A percentile compares a stretch with the other conserved stretches of the same genome.
These are phyloP conservation scores for Eulemur macaco DNA, from an alignment of 2,113 vertebrate species.

Conservation along the genomic window DNA sequence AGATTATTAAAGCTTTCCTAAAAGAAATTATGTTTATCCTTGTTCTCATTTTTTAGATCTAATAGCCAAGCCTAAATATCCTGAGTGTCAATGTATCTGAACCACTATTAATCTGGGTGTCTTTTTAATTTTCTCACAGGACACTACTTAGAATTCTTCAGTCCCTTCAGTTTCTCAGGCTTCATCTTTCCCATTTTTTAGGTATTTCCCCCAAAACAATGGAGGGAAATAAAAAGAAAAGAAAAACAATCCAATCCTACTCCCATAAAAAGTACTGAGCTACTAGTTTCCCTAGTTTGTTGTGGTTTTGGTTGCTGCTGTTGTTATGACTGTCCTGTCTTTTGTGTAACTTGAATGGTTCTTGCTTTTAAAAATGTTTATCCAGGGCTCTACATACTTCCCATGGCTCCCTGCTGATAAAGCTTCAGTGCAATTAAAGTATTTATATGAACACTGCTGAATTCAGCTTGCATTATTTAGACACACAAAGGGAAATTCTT, in stretches of 20 bases:
- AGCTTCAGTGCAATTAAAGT: slow-evolving; percentile 60
- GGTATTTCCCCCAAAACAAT: slow-evolving; percentile 38
- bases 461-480: slow-evolving; percentile 68
- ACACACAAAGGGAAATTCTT: slow-evolving; percentile 69
- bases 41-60: neutral
- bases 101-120: neutral
- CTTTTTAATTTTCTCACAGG: neutral
- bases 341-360: slow-evolving; percentile 54
- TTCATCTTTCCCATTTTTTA: slow-evolving; percentile 35
- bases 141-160: neutral
- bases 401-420: slow-evolving; percentile 56
- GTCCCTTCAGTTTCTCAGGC: neutral
- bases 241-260: neutral
- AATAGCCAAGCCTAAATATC: neutral
- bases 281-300: neutral
- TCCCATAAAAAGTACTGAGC: neutral
- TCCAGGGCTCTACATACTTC: slow-evolving; percentile 46
- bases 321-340: slow-evolving; percentile 17
- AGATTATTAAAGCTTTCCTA: neutral
- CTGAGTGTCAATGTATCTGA: neutral
- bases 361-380: slow-evolving; percentile 67
- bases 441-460: slow-evolving; percentile 66
- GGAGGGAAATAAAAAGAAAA: slow-evolving; percentile 34
- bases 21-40: neutral
- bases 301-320: neutral